Evolutionary conservation across 2,797 vertebrate genomes (phyloP).

Genomic region (Acrocephalus scirpaceus): DNA sequence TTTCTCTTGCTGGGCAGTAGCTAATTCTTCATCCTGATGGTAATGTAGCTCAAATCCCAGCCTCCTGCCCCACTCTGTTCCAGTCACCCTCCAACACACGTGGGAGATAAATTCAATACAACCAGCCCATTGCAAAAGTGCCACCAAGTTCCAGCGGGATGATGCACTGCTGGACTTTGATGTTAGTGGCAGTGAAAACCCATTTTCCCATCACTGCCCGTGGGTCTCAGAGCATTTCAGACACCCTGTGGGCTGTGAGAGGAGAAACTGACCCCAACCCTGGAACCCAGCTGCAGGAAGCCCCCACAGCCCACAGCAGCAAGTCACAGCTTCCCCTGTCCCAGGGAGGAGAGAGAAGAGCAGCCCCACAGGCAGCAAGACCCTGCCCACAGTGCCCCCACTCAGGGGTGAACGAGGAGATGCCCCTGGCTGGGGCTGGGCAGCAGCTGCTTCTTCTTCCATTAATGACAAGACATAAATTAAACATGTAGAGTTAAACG

Average conservation of each 20-base stretch:
- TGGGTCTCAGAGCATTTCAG: background rate
- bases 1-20: conserved; percentile 29
- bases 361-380: background rate
- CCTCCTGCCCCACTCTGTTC: background rate
- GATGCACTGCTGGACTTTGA: background rate
- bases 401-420: accelerated
- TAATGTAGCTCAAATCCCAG: conserved; percentile 1
- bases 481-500: background rate
- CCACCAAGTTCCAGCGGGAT: background rate
- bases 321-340: background rate
- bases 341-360: background rate
- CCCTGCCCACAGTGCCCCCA: background rate
- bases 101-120: background rate
- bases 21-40: conserved; percentile 42
- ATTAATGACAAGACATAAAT: background rate
- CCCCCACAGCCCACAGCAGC: background rate
- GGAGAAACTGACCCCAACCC: background rate
- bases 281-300: background rate
- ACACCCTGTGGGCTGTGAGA: background rate
- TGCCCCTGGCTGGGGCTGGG: background rate
- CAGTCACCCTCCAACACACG: background rate
- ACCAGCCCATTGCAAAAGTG: background rate
- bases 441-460: background rate
- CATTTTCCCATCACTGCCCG: background rate
- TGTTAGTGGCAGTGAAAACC: background rate